These are phyloP conservation scores for Drosophila sechellia DNA, from an alignment of 1,140 invertebrate genomes.

Conservation along the genomic window DNA sequence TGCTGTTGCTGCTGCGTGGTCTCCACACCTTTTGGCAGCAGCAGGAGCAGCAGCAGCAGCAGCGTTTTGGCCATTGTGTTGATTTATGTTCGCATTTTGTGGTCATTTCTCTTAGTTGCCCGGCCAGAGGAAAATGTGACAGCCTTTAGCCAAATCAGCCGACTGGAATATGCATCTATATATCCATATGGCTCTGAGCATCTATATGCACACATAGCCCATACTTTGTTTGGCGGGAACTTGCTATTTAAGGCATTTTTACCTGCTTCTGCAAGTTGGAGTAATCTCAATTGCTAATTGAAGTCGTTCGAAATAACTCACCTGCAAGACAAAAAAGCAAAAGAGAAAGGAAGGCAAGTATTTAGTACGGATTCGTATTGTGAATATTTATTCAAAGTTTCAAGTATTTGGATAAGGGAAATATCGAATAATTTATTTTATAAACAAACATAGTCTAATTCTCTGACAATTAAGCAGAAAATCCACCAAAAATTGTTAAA, in stretches of 20 bases:
- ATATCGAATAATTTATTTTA: background rate
- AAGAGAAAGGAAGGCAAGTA: slow-evolving; percentile 35
- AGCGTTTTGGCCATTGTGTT: slow-evolving; percentile 65
- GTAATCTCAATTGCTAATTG: slow-evolving; percentile 56
- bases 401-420: background rate
- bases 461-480: too few species aligned
- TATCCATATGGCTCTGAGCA: slow-evolving; percentile 9
- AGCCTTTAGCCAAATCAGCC: slow-evolving; percentile 76
- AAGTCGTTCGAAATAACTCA: slow-evolving; percentile 56
- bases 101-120: slow-evolving; percentile 68
- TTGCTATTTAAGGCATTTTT: slow-evolving; percentile 69
- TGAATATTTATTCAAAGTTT: slow-evolving; percentile 5
- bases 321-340: slow-evolving; percentile 44
- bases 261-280: slow-evolving; percentile 42
- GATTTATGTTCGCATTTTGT: slow-evolving; percentile 79
- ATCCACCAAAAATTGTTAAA: too few species aligned
- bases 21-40: slow-evolving; percentile 61
- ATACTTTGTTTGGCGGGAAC: slow-evolving; percentile 15
- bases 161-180: slow-evolving; percentile 46
- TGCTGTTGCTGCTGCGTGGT: slow-evolving; percentile 8
- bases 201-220: background rate
- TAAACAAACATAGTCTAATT: too few species aligned
- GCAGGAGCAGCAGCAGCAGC: slow-evolving; percentile 22
- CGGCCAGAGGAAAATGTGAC: slow-evolving; percentile 62
- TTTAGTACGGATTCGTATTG: slow-evolving; percentile 2